phyloP scores from a whole-genome alignment of 2,888 invertebrate species.

The Caenorhabditis parvicauda region DNA sequence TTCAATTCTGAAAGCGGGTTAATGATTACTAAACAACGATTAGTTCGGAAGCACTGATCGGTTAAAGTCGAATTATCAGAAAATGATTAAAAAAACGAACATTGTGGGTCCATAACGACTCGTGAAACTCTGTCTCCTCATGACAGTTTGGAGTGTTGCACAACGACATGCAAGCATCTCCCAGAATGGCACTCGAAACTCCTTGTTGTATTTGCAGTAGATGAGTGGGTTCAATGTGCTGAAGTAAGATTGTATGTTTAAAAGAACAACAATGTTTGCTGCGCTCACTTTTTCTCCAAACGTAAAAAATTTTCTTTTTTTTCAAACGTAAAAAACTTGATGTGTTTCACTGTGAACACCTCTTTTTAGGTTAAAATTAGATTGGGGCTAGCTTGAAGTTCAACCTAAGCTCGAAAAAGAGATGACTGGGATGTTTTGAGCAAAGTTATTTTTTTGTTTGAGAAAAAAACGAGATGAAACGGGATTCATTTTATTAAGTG shows the following conservation, averaged over 20 bases:
- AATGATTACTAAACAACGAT: neutral
- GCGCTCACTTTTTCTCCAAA: too few species aligned
- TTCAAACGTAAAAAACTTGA: neutral
- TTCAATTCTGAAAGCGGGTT: slow-evolving; percentile 29
- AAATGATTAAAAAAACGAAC: slow-evolving; percentile 36
- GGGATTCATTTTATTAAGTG: too few species aligned
- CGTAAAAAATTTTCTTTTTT: slow-evolving; percentile 1
- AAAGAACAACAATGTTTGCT: too few species aligned
- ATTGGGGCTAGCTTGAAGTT: too few species aligned
- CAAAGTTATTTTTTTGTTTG: too few species aligned
- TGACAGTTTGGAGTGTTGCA: slow-evolving; percentile 57
- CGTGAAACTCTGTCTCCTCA: slow-evolving; percentile 59
- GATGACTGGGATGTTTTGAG: too few species aligned
- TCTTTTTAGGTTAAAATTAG: too few species aligned
- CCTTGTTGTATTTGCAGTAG: slow-evolving; percentile 73
- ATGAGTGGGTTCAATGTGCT: slow-evolving; percentile 77
- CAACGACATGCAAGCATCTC: slow-evolving; percentile 63
- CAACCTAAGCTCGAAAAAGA: too few species aligned
- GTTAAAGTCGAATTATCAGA: neutral
- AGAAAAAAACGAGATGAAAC: too few species aligned
- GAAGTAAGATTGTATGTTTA: slow-evolving; percentile 25
- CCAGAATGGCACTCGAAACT: slow-evolving; percentile 62
- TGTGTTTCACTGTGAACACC: too few species aligned
- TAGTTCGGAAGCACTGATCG: too few species aligned
- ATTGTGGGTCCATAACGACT: slow-evolving; percentile 55